A percentile compares a stretch with the other conserved stretches of the same genome.
phyloP scores from a whole-genome alignment of 2,113 vertebrate species.

The Cavia aperea region DNA sequence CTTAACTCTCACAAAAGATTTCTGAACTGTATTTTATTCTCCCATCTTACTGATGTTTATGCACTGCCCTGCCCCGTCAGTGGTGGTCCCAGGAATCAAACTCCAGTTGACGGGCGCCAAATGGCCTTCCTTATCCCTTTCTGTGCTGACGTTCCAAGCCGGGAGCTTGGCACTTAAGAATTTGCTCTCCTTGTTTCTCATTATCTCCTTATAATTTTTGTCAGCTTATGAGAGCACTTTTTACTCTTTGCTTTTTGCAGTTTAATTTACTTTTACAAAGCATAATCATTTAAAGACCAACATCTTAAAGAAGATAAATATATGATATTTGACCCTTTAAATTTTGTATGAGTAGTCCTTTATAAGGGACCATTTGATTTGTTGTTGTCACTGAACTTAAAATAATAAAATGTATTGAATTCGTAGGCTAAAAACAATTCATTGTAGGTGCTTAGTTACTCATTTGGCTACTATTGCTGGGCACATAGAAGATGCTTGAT shows the following conservation, averaged over 20 bases:
- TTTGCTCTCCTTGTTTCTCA: neutral
- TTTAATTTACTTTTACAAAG: conserved; percentile 26
- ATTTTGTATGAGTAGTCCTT: neutral
- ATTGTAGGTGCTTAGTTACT: neutral
- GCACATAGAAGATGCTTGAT: neutral
- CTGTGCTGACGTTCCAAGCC: neutral
- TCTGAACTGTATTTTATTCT: neutral
- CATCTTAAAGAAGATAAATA: neutral
- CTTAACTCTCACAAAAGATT: neutral
- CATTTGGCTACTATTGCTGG: neutral
- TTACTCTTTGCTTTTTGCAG: neutral
- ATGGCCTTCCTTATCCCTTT: neutral
- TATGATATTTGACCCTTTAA: neutral
- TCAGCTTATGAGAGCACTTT: neutral
- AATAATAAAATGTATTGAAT: conserved; percentile 10
- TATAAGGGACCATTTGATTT: neutral
- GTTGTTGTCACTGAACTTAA: neutral
- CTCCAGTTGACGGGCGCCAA: neutral
- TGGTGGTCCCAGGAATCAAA: neutral
- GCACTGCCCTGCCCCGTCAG: neutral
- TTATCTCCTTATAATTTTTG: neutral
- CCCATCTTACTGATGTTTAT: neutral
- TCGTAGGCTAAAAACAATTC: neutral
- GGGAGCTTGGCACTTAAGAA: neutral
- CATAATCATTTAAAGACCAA: neutral